Evolutionary conservation across 2,113 vertebrate species (phyloP).

Genomic region (Conger conger): DNA sequence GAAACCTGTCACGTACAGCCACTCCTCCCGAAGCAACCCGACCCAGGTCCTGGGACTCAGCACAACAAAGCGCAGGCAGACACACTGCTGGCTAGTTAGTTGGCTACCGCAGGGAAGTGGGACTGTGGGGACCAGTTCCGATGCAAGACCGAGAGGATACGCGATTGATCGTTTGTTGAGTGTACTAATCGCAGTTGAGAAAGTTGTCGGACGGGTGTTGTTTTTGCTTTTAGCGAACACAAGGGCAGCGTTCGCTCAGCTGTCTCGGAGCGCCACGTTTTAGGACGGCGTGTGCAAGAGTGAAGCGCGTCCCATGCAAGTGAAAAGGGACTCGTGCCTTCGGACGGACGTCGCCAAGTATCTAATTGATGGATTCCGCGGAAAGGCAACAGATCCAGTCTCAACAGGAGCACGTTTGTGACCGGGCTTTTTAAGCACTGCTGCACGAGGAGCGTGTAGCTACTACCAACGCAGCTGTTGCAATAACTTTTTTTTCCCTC

Average conservation of each 20-base stretch:
- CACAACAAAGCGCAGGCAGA: slow-evolving; percentile 11
- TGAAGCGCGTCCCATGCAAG: slow-evolving; percentile 26
- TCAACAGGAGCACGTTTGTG: slow-evolving; percentile 7
- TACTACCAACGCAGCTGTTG: slow-evolving; percentile 36
- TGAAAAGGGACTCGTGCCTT: not conserved
- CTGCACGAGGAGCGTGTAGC: slow-evolving; percentile 47
- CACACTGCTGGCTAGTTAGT: not conserved
- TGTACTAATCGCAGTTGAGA: slow-evolving; percentile 21
- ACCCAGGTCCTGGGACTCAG: slow-evolving; percentile 48
- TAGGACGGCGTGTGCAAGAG: slow-evolving; percentile 33
- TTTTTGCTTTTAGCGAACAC: slow-evolving; percentile 18
- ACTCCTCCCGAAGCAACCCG: slow-evolving; percentile 55
- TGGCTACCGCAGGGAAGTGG: not conserved
- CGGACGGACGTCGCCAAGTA: not conserved
- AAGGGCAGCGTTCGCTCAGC: slow-evolving; percentile 58
- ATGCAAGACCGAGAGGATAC: not conserved
- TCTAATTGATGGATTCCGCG: slow-evolving; percentile 6
- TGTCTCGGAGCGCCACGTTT: slow-evolving; percentile 57
- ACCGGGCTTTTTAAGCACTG: slow-evolving; percentile 28
- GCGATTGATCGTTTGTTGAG: not conserved
- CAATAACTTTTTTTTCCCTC: slow-evolving; percentile 45
- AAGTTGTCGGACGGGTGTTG: slow-evolving; percentile 42
- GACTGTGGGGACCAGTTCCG: not conserved
- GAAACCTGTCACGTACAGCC: slow-evolving; percentile 49
- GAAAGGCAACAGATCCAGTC: slow-evolving; percentile 13